Evolutionary conservation across 2,113 vertebrate genomes (phyloP).

Genomic region (Indicator indicator): DNA sequence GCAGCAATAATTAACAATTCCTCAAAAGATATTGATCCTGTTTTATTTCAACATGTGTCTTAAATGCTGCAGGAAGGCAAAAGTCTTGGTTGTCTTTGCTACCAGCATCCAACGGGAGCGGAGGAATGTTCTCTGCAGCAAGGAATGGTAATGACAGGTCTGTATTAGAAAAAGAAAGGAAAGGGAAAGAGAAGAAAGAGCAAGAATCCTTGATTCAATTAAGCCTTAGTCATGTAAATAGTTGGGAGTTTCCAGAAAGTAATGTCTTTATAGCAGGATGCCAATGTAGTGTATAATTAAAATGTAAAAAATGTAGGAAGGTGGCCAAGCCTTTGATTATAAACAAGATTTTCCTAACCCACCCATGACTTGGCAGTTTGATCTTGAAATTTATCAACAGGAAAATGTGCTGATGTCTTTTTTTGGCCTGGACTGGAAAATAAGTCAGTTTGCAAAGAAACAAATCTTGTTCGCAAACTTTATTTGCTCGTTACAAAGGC

Average conservation of each 20-base stretch:
- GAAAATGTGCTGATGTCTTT: conserved; percentile 65
- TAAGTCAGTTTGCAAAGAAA: conserved; percentile 5
- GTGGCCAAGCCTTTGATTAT: conserved; percentile 65
- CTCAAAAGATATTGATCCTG: not conserved
- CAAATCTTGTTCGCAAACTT: conserved; percentile 39
- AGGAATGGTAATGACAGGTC: not conserved
- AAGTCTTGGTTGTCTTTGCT: not conserved
- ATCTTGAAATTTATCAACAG: conserved; percentile 61
- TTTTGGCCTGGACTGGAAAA: not conserved
- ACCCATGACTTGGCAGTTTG: conserved; percentile 59
- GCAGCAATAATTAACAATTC: conserved; percentile 20
- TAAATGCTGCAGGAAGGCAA: not conserved
- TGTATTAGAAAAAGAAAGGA: not conserved
- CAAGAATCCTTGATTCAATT: conserved; percentile 71
- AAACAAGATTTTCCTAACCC: conserved; percentile 63
- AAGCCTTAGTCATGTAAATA: conserved; percentile 72
- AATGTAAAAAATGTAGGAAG: conserved; percentile 61
- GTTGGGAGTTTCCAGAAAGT: conserved; percentile 51
- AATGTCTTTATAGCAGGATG: conserved; percentile 62
- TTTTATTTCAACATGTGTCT: not conserved
- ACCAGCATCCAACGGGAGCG: not conserved
- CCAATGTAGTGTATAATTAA: conserved; percentile 62
- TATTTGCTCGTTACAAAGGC: conserved; percentile 31
- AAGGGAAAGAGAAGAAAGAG: not conserved
- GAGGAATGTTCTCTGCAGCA: not conserved